Evolutionary conservation across 1,140 invertebrate genomes (phyloP), one percentile per base, ranked within the genome.

Genomic region (Pseudachorutes palmiensis): DNA sequence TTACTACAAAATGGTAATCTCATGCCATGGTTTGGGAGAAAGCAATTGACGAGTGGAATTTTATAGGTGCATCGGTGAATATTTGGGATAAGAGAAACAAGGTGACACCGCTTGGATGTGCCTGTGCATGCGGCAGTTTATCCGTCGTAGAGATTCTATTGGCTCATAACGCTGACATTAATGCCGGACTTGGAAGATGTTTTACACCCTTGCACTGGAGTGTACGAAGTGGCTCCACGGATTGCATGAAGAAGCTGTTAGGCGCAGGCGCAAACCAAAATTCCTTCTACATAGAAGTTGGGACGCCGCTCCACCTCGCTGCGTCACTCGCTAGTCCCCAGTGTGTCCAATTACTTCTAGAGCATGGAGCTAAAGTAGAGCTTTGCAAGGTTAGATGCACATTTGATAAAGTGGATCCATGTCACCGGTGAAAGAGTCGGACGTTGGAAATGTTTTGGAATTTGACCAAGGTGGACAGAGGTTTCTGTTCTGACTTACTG

Each of bases 31-130:
- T n/a, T 19, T 12, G 36, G 36, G 19, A 45, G 70, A 68, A 61
- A 9, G 1, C 62, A 66, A 26, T 67, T 70, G 14, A 70, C 74
- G 24, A n/a, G 61, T 32, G 31, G n/a, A n/a, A n/a, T n/a, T n/a
- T n/a, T 12, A 48, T 28, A 68, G 84, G 84, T 30, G 86, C 86
- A 0, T 79, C 85, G 73, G 82, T 87, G 0, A 82, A 83, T 70
- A 81, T 80, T 64, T 89, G 87, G 85, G 89, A 70, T 33, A 69
- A 70, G 24, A 49, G 62, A 3, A 57, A 69, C 24, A 61, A 61
- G 16, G 62, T 59, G 30, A 73, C 69, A 32, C 67, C 71, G 30
- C 66, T 77, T 63, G 70, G 69, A 63, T 65, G 65, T 63, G 75
- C 76, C 49, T 70, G 65, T 28, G 45, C 67, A 31, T 29, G 49